Base-by-base conservation (phyloP, 2,113 vertebrate genomes). In the Heliornis fulica region DNA sequence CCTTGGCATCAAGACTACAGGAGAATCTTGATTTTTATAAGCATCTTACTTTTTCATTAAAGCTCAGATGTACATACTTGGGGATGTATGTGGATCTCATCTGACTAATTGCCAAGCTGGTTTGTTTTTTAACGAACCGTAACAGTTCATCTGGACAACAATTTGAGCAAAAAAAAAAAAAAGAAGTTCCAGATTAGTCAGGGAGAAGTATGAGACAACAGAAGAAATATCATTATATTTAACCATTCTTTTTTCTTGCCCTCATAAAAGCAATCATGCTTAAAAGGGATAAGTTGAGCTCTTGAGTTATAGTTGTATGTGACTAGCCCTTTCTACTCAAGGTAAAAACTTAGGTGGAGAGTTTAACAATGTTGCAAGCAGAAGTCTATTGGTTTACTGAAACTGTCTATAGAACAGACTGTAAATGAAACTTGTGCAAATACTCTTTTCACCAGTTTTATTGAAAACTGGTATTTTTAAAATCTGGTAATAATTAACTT, bases 91-190 rank as follows among this genome's bases (percentile, higher is more conserved):
- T 40, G 48, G 13, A 71, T 43, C 29, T 87, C 40, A 41, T 75
- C 46, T 32, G 14, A 48, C 46, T 43, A 38, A 77, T n/a, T 41
- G 66, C 22, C 25, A 80, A 45, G 25, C 31, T 32, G 32, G 11
- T 0, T 31, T 32, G 28, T 8, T 46, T 60, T 54, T 41, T 68
- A 48, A 65, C 17, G 32, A 91, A 66, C 29, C 0, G 0, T 48
- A 76, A 57, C 16, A 56, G 26, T 64, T 75, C 7, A 8, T 15
- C 23, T 64, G 31, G 19, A 69, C 14, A 53, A n/a, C 28, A 75
- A 86, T 82, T 0, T 28, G 38, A 53, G 41, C n/a, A 83, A 54
- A 32, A 54, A 28, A 78, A 54, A 57, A 15, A 9, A 45, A 11
- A 74, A 20, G 3, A 31, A 23, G 7, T 63, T 29, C 17, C 28